Percentiles rank a stretch among this genome's conserved stretches.
phyloP scores from a whole-genome alignment of 2,113 vertebrate species.

The Morone chrysops region DNA sequence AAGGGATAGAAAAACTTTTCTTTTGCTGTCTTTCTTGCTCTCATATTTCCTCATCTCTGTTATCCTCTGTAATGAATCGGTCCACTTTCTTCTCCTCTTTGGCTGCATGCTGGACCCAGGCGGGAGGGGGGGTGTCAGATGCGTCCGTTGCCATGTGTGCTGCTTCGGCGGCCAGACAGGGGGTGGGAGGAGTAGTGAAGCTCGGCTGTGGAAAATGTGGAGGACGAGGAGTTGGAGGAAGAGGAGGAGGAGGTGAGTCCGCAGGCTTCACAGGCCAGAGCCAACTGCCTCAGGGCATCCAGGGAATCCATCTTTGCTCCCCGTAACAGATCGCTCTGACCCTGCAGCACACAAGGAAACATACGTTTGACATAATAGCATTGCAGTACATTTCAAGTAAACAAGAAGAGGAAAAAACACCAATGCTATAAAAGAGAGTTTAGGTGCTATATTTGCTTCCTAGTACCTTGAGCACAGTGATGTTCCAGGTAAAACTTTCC shows the following conservation, averaged over 20 bases:
- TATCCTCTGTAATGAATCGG: not conserved
- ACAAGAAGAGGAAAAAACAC: not conserved
- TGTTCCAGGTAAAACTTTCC: conserved; percentile 95
- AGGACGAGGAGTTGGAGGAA: conserved; percentile 56
- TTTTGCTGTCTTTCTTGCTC: not conserved
- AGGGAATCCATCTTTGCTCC: conserved; percentile 92
- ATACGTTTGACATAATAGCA: conserved; percentile 5
- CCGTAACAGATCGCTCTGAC: conserved; percentile 94
- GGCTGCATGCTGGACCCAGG: not conserved
- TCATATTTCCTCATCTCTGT: conserved; percentile 16
- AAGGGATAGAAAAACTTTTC: conserved; percentile 38
- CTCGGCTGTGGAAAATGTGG: conserved; percentile 74
- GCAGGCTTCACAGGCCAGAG: conserved; percentile 92
- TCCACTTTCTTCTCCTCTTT: conserved; percentile 24
- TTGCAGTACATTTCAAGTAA: not conserved
- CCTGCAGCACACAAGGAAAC: conserved; percentile 82
- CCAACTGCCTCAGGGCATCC: conserved; percentile 95
- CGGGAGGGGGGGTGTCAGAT: conserved; percentile 68
- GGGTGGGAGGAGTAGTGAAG: conserved; percentile 79
- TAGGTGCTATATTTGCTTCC: not conserved
- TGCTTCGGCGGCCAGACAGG: conserved; percentile 68
- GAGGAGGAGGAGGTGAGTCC: conserved; percentile 85
- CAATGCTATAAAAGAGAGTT: no score
- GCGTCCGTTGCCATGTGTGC: conserved; percentile 83
- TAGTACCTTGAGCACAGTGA: conserved; percentile 86